Conservation (phyloP, 2,888 invertebrate species). For the Ectemnius lituratus region DNA sequence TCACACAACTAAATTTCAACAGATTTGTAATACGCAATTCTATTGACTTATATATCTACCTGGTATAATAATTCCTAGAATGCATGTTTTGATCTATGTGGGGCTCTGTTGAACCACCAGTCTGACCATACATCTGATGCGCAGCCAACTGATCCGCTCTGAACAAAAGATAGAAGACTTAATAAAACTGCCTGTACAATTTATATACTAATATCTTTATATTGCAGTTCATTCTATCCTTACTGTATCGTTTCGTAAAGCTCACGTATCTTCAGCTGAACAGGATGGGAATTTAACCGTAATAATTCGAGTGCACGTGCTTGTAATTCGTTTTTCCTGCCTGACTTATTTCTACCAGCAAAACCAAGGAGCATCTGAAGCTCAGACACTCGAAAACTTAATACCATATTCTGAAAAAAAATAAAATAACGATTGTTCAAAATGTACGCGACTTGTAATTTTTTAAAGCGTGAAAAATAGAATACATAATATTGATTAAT, state of each 20-base stretch:
- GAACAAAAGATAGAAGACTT: conserved; percentile 19
- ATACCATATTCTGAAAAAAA: conserved; percentile 78
- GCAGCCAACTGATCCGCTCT: conserved; percentile 74
- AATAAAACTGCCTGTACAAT: not conserved
- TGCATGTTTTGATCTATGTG: conserved; percentile 75
- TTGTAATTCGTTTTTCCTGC: conserved; percentile 89
- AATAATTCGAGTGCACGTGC: conserved; percentile 86
- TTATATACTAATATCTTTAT: not conserved
- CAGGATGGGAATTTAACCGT: conserved; percentile 82
- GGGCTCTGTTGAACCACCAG: conserved; percentile 68
- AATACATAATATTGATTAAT: no score
- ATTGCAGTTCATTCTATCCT: conserved; percentile 67
- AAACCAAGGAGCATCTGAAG: conserved; percentile 90
- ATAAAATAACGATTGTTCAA: conserved; percentile 36
- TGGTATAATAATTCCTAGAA: conserved; percentile 68
- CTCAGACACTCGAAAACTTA: conserved; percentile 90
- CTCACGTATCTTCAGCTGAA: conserved; percentile 84
- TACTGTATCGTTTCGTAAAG: conserved; percentile 84
- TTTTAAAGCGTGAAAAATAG: no score
- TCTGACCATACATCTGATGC: conserved; percentile 74
- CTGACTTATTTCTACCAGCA: conserved; percentile 88
- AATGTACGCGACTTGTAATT: no score
- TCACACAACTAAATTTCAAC: not conserved
- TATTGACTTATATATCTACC: conserved; percentile 31
- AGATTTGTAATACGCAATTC: not conserved